Evolutionary conservation across 2,888 invertebrate species (phyloP), one percentile per base, ranked within the genome.

Genomic region (Phortica okadai): DNA sequence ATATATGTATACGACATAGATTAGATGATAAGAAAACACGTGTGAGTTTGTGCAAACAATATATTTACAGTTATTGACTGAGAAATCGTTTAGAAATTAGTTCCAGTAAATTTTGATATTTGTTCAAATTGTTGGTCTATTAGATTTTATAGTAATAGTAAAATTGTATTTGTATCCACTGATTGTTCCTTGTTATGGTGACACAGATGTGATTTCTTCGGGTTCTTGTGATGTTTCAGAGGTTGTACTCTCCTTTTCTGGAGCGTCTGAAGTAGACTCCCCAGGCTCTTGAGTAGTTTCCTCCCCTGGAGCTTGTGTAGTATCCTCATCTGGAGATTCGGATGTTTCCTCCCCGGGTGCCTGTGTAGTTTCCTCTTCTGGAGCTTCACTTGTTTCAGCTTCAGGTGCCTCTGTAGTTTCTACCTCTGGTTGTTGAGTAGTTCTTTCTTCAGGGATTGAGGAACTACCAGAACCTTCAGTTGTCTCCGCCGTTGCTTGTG

Each of bases 391-490:
- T 0, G 79, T 62, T 6, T 54, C 41, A 2, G 64, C 81, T 25
- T 67, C 64, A 0, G 81, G 76, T 6, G n/a, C 66, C 11, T 11
- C 11, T 0, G 80, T 80, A 0, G 80, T 75, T 0, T 66, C 11
- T 4, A 69, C 73, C 0, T 11, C 74, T 0, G 73, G 14, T 10
- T 33, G 69, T 21, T 44, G 41, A 42, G 76, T 64, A 10, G 76
- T 74, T 0, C 70, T 4, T 1, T 74, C 74, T 2, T 76, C 81
- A 0, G 81, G 70, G 8, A 16, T 70, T 0, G 7, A 16, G 1
- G 75, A 74, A 16, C 44, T 69, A 54, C 21, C 54, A 7, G 70
- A 54, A 50, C 16, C 33, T 33, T 54, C 8, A 6, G 72, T 25
- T 25, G 25, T 56, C 16, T 75, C 8, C 5, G 67, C 76, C 0